These are phyloP conservation scores for Clarias gariepinus DNA, from an alignment of 2,113 vertebrate genomes.

Conservation along the genomic window DNA sequence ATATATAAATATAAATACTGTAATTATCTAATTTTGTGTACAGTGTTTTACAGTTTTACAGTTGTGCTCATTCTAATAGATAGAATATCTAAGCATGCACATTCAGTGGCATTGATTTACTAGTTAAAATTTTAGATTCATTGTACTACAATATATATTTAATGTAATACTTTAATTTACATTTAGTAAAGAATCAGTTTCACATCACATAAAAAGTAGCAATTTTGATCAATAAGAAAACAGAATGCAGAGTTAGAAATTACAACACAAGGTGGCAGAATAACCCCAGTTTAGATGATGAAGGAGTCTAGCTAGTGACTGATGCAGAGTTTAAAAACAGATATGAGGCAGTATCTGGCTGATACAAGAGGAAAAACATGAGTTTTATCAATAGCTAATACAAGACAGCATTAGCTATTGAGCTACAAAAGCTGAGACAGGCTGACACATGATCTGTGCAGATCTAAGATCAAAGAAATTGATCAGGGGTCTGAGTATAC, in stretches of 20 bases:
- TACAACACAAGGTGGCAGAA: slow-evolving; percentile 7
- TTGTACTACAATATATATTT: neutral
- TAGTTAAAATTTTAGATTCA: neutral
- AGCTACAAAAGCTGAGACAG: neutral
- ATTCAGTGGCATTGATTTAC: neutral
- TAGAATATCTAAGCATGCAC: neutral
- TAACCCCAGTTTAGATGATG: neutral
- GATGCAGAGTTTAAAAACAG: neutral
- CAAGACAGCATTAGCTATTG: neutral
- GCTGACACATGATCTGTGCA: neutral
- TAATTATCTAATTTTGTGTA: no score
- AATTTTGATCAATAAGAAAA: neutral
- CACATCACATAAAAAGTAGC: no score
- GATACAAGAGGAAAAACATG: no score
- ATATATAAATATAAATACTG: no score
- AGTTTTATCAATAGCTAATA: neutral
- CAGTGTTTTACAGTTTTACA: neutral
- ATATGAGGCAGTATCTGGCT: neutral
- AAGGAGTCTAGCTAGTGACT: neutral
- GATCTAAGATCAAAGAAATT: neutral
- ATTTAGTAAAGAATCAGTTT: no score
- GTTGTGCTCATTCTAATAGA: neutral
- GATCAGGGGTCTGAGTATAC: neutral
- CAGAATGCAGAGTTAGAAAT: neutral
- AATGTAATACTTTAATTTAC: neutral